Conservation (phyloP, 2,888 invertebrate species). For the Hydriomena furcata region DNA sequence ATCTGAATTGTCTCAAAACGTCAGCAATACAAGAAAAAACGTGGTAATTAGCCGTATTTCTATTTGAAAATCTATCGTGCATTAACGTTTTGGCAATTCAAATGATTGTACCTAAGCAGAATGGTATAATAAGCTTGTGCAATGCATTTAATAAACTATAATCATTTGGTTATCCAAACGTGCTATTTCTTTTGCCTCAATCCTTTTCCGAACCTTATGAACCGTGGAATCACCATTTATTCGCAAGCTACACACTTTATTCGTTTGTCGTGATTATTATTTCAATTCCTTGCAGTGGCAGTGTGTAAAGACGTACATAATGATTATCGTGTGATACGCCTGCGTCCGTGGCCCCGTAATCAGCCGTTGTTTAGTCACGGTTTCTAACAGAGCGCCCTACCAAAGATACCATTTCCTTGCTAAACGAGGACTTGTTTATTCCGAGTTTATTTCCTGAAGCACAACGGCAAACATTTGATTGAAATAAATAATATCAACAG, state of each 20-base stretch:
- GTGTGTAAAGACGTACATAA: slow-evolving; percentile 37
- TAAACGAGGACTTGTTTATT: slow-evolving; percentile 23
- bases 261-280: slow-evolving; percentile 40
- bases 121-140: too few relatives aligned
- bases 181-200: not conserved
- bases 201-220: slow-evolving; percentile 4
- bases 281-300: slow-evolving; percentile 38
- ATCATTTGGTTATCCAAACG: not conserved
- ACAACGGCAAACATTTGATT: too few relatives aligned
- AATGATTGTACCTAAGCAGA: too few relatives aligned
- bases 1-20: too few relatives aligned
- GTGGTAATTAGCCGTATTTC: too few relatives aligned
- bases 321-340: slow-evolving; percentile 47
- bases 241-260: slow-evolving; percentile 15
- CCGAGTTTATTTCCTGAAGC: slow-evolving; percentile 24
- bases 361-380: slow-evolving; percentile 48
- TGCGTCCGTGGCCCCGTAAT: slow-evolving; percentile 46
- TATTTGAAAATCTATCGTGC: too few relatives aligned
- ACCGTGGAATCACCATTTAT: slow-evolving; percentile 12
- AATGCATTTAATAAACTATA: too few relatives aligned
- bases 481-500: too few relatives aligned
- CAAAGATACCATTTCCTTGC: slow-evolving; percentile 33
- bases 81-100: too few relatives aligned
- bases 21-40: too few relatives aligned
- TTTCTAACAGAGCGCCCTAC: slow-evolving; percentile 41